Evolutionary conservation across 2,888 invertebrate genomes (phyloP).

Genomic region (Charanyca ferruginea): DNA sequence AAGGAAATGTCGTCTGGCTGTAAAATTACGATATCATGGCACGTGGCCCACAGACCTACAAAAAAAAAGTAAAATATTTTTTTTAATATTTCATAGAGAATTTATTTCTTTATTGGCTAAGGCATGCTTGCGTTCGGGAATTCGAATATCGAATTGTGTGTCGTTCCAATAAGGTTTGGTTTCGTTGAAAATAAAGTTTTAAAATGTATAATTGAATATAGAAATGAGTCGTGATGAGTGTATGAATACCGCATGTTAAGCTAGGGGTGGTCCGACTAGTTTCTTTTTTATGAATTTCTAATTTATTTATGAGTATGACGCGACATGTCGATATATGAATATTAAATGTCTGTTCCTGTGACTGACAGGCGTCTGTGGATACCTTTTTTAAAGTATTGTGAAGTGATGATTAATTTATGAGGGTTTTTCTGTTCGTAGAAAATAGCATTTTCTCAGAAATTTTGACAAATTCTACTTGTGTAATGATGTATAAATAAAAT

Average conservation of each 20-base stretch:
- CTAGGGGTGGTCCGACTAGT: constrained; percentile 80
- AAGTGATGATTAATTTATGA: constrained; percentile 52
- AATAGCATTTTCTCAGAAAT: constrained; percentile 3
- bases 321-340: constrained; percentile 84
- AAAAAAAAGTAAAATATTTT: constrained; percentile 53
- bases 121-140: constrained; percentile 16
- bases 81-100: constrained; percentile 45
- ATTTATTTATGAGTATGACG: constrained; percentile 84
- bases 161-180: constrained; percentile 43
- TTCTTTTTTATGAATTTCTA: constrained; percentile 80
- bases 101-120: constrained; percentile 49
- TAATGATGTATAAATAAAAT: too few relatives aligned
- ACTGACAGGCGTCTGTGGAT: constrained; percentile 67
- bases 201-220: constrained; percentile 44
- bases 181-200: constrained; percentile 39
- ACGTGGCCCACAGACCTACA: constrained; percentile 62
- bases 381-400: constrained; percentile 57
- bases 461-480: constrained; percentile 1
- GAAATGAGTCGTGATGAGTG: constrained; percentile 73
- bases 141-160: constrained; percentile 29
- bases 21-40: constrained; percentile 72
- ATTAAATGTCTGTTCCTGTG: constrained; percentile 74
- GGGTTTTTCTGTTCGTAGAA: constrained; percentile 2
- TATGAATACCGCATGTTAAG: constrained; percentile 69
- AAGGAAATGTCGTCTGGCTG: constrained; percentile 64